A percentile compares a stretch with the other conserved stretches of the same genome.
Evolutionary conservation across 2,797 vertebrate species (phyloP).

Genomic region (Philypnodon macrostomus): DNA sequence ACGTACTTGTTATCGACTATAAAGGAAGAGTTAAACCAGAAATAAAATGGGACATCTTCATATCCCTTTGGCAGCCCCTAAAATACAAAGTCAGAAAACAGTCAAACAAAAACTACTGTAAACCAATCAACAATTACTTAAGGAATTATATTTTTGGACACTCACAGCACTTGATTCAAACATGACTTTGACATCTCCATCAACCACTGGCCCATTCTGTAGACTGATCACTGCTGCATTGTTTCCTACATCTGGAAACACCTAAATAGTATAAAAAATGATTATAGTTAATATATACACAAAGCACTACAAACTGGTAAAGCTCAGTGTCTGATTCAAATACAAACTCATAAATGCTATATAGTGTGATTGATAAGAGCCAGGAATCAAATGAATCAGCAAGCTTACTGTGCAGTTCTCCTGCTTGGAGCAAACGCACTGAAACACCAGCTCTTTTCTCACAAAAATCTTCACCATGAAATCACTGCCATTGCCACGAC

Average conservation of each 20-base stretch:
- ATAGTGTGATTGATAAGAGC: too few relatives aligned
- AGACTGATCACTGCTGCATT: conserved; percentile 84
- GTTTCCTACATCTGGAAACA: conserved; percentile 84
- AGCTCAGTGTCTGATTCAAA: too few relatives aligned
- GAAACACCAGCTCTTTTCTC: conserved; percentile 79
- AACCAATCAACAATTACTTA: neutral
- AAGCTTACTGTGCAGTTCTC: conserved; percentile 87
- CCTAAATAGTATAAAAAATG: conserved; percentile 57
- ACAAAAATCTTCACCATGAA: conserved; percentile 84
- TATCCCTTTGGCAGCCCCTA: conserved; percentile 90
- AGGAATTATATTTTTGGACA: conserved; percentile 24
- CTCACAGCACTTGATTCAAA: conserved; percentile 89
- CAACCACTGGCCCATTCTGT: conserved; percentile 80
- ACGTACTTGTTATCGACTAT: conserved; percentile 85
- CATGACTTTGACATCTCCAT: conserved; percentile 90
- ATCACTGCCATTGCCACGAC: conserved; percentile 86
- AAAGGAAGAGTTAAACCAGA: conserved; percentile 96
- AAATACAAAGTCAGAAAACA: neutral
- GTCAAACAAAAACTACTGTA: neutral
- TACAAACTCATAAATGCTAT: too few relatives aligned
- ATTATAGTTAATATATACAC: too few relatives aligned
- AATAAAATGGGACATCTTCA: conserved; percentile 91
- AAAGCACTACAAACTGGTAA: too few relatives aligned
- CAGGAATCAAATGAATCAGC: too few relatives aligned
- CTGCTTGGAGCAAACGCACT: conserved; percentile 80